Evolutionary conservation across 2,888 invertebrate genomes (phyloP), one percentile per base, ranked within the genome.

Genomic region (Xiphydria camelus): DNA sequence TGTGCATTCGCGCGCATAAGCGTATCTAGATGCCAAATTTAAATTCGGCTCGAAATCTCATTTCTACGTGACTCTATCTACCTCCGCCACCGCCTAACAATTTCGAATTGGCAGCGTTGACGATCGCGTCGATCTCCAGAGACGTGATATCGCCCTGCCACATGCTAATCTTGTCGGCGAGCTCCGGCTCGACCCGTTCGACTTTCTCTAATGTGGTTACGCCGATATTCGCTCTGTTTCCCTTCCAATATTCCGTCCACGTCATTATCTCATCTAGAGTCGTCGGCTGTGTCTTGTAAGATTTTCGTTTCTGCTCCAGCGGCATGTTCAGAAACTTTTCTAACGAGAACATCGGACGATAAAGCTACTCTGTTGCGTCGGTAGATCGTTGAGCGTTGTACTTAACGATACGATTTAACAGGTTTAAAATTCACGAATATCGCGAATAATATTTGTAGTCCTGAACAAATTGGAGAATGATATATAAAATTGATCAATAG

Each of bases 81-180:
- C 83, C 83, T 70, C 94, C 93, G 19, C 92, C 92, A 17, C 94
- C 94, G 4, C 90, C 91, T 34, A 81, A 71, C 29, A 94, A 76
- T 14, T 75, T 73, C 1, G 81, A 81, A 76, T 94, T 94, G 0
- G 94, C 94, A 22, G 94, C 94, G 79, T 94, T 94, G 0, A 93
- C 92, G 59, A 94, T 91, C 0, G 87, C 89, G 78, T 93, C 92
- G 45, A 94, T 81, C 80, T 91, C 89, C 33, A 95, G 77, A 38
- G 80, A 80, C 0, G 93, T 94, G 17, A 95, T 93, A 68, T 94
- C 92, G 2, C 92, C 93, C 66, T 77, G 78, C 78, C 83, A 89
- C 47, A 87, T 74, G 4, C 85, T 84, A 32, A 88, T 78, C 69
- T 83, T 86, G n/a, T 80, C 75, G 4, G 79, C 75, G n/a, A 87